These are phyloP conservation scores for Siniperca undulata DNA, from an alignment of 2,797 vertebrate species.

Conservation along the genomic window DNA sequence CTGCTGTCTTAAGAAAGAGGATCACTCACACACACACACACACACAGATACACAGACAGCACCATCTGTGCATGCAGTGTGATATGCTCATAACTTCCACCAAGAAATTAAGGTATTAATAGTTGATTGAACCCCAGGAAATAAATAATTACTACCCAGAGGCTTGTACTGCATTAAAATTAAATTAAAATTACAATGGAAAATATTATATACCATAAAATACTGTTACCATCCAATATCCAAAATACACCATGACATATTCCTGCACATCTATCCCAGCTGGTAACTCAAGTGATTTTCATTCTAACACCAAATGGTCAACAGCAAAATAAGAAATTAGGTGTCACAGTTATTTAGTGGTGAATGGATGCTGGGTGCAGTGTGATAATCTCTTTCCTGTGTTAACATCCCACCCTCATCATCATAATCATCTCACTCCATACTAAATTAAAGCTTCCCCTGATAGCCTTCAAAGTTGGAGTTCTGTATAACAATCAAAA, in stretches of 20 bases:
- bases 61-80: not conserved
- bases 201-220: not conserved
- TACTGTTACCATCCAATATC: not conserved
- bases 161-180: not conserved
- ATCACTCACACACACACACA: too few relatives aligned
- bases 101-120: conserved; percentile 1
- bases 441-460: not conserved
- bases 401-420: not conserved
- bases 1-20: not conserved
- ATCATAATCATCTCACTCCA: not conserved
- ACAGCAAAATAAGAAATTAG: not conserved
- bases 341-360: not conserved
- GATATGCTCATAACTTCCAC: not conserved
- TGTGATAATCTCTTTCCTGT: not conserved
- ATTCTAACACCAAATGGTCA: not conserved
- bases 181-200: not conserved
- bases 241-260: not conserved
- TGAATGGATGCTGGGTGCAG: not conserved
- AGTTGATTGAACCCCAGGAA: conserved; percentile 18
- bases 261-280: not conserved
- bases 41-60: not conserved
- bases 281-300: not conserved
- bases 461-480: too few relatives aligned
- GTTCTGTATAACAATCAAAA: not conserved
- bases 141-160: conserved; percentile 7